Evolutionary conservation across 2,797 vertebrate genomes (phyloP).

Genomic region (Pangasius djambal): DNA sequence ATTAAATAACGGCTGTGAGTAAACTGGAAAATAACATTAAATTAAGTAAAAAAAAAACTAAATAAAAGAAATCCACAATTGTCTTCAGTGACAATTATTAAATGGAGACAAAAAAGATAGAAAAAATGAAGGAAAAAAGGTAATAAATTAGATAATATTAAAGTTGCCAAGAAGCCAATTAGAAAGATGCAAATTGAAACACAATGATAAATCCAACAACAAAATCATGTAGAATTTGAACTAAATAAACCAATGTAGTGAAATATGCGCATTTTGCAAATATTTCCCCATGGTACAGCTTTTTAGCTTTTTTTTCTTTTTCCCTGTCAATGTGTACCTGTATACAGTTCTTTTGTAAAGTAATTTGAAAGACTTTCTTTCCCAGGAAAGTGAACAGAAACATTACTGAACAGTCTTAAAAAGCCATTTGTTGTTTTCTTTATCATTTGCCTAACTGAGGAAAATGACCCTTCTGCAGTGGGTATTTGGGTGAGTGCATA

Average conservation of each 20-base stretch:
- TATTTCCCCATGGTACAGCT: neutral
- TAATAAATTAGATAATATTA: neutral
- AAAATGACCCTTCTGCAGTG: conserved; percentile 22
- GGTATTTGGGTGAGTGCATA: conserved; percentile 43
- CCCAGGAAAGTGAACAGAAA: neutral
- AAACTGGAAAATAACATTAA: no score
- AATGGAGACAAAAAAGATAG: neutral
- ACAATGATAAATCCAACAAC: neutral
- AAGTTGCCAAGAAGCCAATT: neutral
- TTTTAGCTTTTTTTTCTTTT: neutral
- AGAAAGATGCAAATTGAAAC: neutral
- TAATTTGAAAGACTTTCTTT: neutral
- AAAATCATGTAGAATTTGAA: neutral
- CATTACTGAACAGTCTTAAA: conserved; percentile 9
- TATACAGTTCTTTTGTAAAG: neutral
- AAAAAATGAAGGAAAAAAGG: no score
- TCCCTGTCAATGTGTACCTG: neutral
- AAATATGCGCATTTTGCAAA: neutral
- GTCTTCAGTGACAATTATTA: neutral
- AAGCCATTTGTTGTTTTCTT: conserved; percentile 11
- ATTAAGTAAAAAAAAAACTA: neutral
- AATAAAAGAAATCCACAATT: no score
- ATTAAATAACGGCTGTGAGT: neutral
- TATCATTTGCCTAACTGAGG: conserved; percentile 13
- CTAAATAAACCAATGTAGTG: neutral